Base-by-base conservation (phyloP, 2,797 vertebrate genomes). In the Threskiornis aethiopicus region DNA sequence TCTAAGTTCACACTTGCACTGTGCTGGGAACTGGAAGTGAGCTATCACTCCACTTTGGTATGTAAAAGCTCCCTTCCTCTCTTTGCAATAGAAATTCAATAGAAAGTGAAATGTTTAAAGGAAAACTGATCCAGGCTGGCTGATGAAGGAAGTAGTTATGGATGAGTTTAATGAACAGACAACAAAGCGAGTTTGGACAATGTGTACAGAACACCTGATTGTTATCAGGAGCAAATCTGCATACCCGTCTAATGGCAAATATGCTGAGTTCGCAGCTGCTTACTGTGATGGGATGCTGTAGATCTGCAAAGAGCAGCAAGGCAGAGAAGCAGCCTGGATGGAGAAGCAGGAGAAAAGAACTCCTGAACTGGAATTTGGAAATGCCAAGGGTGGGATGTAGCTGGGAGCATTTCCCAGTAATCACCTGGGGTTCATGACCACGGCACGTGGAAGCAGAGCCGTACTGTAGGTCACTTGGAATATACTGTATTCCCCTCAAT, bases 31-130 rank as follows among this genome's bases (percentile, higher is more conserved):
- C 28, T 41, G 65, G 71, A 78, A 20, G 14, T 54, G 25, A n/a
- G 37, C 58, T 81, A 25, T 66, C 25, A 7, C 52, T 85, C 8
- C 2, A 3, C 25, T 41, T 66, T 31, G 33, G 42, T 58, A 11
- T 26, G 9, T 51, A 65, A 88, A 71, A 89, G 10, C 67, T 95
- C 65, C 66, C 33, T 51, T 84, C 25, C 26, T 67, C 33, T 51
- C 52, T 76, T 73, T 75, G 73, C 84, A 59, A 42, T 4, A 84
- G 82, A 42, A 95, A 93, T 89, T 84, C 92, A 91, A 76, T 26
- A 94, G 76, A 44, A 93, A 91, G 84, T 72, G 62, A 85, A 89
- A 76, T 62, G 77, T 70, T 94, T 81, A 93, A 90, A 84, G 81
- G 67, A 49, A 95, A 97, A 88, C 58, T 76, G 87, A 94, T 91